phyloP scores from a whole-genome alignment of 2,888 invertebrate genomes.

The Gari tellinella region DNA sequence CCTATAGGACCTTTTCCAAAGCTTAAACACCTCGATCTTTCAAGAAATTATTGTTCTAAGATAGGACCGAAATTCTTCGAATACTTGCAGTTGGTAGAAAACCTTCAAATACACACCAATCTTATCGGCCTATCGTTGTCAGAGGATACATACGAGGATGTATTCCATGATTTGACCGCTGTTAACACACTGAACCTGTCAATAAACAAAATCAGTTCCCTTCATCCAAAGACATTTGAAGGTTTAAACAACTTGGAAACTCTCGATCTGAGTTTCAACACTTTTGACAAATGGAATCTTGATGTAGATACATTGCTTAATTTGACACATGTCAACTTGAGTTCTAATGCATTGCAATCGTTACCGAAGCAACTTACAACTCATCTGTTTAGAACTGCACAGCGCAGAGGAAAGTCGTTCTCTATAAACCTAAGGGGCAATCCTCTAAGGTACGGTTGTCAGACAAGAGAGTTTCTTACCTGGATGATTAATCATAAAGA shows the following conservation, averaged over 20 bases:
- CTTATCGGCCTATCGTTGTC: too few species aligned
- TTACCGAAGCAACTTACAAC: slow-evolving; percentile 6
- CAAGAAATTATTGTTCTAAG: slow-evolving; percentile 21
- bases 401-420: background rate
- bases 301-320: background rate
- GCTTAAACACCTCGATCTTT: slow-evolving; percentile 24
- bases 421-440: slow-evolving; percentile 1
- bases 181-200: too few species aligned
- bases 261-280: slow-evolving; percentile 31
- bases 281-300: slow-evolving; percentile 9
- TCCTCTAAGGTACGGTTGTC: slow-evolving; percentile 1
- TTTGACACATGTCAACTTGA: too few species aligned
- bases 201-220: slow-evolving; percentile 21
- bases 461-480: too few species aligned
- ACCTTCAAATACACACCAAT: too few species aligned
- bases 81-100: too few species aligned
- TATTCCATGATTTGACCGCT: too few species aligned
- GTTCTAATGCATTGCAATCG: slow-evolving; percentile 18
- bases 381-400: background rate
- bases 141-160: too few species aligned
- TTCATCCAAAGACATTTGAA: background rate
- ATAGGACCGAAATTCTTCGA: slow-evolving; percentile 12
- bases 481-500: too few species aligned
- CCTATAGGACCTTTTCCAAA: slow-evolving; percentile 10
- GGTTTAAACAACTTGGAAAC: slow-evolving; percentile 5